Percentiles rank a stretch among this genome's conserved stretches.
Evolutionary conservation across 2,113 vertebrate species (phyloP).

Genomic region (Phrynosoma platyrhinos): DNA sequence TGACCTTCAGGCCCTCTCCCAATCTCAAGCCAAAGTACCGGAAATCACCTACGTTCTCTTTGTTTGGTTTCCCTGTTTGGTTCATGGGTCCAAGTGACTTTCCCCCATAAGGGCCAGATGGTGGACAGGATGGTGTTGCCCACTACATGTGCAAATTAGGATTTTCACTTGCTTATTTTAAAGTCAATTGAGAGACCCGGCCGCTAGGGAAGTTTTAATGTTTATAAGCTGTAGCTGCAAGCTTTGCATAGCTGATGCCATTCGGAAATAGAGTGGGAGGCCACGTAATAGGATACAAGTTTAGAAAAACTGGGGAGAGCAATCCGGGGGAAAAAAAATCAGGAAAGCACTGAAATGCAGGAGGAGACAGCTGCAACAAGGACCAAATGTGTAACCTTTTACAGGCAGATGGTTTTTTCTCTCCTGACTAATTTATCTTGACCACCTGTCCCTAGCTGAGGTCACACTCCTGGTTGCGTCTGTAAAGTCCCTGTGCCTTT

Average conservation of each 20-base stretch:
- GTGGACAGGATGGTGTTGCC: background rate
- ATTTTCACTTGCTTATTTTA: background rate
- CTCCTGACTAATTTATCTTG: constrained; percentile 76
- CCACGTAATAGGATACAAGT: background rate
- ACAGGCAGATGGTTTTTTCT: constrained; percentile 72
- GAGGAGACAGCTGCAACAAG: constrained; percentile 12
- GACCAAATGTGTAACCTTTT: background rate
- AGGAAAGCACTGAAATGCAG: background rate
- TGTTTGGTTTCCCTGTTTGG: background rate
- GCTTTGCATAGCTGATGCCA: background rate
- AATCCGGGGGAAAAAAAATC: background rate
- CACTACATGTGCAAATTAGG: background rate
- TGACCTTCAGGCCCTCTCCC: background rate
- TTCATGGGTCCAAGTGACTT: background rate
- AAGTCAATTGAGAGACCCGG: background rate
- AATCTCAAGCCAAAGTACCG: background rate
- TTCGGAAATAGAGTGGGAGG: background rate
- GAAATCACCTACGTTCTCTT: background rate
- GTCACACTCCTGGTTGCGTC: background rate
- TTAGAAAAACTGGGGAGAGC: constrained; percentile 5
- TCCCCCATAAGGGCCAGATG: background rate
- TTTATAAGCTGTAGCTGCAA: constrained; percentile 5
- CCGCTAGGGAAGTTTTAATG: fast-evolving
- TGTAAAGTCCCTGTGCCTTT: background rate
- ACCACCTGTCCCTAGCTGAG: constrained; percentile 42